Base-by-base conservation (phyloP, 2,797 vertebrate genomes). In the Peromyscus eremicus region DNA sequence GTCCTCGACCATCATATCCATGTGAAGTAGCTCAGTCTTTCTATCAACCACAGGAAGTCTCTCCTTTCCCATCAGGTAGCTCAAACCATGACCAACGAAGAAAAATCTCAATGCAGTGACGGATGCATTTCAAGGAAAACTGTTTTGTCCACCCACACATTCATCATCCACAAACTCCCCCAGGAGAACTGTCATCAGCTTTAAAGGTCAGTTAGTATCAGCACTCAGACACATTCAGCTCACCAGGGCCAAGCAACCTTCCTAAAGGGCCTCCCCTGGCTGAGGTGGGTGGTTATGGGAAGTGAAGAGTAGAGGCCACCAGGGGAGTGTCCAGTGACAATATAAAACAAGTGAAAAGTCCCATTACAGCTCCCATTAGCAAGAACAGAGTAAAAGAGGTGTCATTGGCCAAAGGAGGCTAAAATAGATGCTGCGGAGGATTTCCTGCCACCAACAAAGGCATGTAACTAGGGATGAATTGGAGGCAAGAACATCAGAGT, bases 61-160 rank as follows among this genome's bases (percentile, higher is more conserved):
- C 64, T 87, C 57, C 32, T 64, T 89, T 73, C 55, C 64, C 46
- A 17, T n/a, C 40, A 89, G 23, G 10, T 57, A 89, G 34, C 64
- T n/a, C 27, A 73, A 91, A 91, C 77, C 49, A 29, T 32, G 6
- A 89, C 70, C n/a, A 40, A 34, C 1, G 14, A 23, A 76, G 55
- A 92, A 94, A 86, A 79, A 75, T 57, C 46, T 84, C 43, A 95
- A 75, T 71, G 34, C 11, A 83, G 46, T 23, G 13, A 66, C 29
- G 6, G 40, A 81, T 86, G 60, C 64, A 90, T 57, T 91, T 85
- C 79, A 89, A 79, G 32, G 60, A 71, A 91, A 97, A 89, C 37
- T 40, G 37, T 85, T 85, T 79, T 84, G 75, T 86, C 70, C 43
- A 62, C 40, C 62, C 10, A 84, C 43, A 13, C 21, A 57, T n/a